A percentile compares a stretch with the other conserved stretches of the same genome.
phyloP scores from a whole-genome alignment of 2,113 vertebrate species.

The Tachuris rubrigastra region DNA sequence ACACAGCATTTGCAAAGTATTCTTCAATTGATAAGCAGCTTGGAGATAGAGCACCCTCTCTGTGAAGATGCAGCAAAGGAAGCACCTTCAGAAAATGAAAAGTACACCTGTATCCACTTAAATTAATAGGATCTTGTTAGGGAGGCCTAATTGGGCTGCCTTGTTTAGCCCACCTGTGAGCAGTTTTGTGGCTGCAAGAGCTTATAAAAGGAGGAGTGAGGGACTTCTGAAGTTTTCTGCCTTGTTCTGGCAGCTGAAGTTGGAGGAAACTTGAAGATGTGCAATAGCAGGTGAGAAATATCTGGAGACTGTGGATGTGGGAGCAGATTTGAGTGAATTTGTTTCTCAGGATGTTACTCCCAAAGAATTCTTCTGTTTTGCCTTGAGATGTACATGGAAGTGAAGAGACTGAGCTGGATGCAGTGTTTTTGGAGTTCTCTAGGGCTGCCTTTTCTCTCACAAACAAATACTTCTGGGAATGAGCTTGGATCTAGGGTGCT shows the following conservation, averaged over 20 bases:
- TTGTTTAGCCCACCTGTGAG: background rate
- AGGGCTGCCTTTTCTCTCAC: background rate
- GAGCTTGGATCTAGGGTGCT: background rate
- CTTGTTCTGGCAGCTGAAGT: background rate
- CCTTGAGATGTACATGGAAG: accelerated
- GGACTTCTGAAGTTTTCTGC: accelerated
- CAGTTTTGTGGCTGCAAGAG: background rate
- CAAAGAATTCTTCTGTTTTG: background rate
- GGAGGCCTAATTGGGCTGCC: background rate
- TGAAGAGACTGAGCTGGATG: background rate
- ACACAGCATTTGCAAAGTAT: background rate
- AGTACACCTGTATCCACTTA: slow-evolving; percentile 40
- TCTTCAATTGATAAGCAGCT: background rate
- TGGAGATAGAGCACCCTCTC: background rate
- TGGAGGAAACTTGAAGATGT: background rate
- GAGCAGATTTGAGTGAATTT: background rate
- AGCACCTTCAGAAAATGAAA: background rate
- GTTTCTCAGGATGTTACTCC: background rate
- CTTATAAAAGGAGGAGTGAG: background rate
- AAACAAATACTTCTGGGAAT: background rate
- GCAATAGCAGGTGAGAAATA: background rate
- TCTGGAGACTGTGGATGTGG: background rate
- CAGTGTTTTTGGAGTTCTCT: background rate
- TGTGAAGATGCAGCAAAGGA: background rate
- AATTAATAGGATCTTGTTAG: background rate